Base-by-base conservation (phyloP, 2,888 invertebrate species). In the Sclerodermus sp. region DNA sequence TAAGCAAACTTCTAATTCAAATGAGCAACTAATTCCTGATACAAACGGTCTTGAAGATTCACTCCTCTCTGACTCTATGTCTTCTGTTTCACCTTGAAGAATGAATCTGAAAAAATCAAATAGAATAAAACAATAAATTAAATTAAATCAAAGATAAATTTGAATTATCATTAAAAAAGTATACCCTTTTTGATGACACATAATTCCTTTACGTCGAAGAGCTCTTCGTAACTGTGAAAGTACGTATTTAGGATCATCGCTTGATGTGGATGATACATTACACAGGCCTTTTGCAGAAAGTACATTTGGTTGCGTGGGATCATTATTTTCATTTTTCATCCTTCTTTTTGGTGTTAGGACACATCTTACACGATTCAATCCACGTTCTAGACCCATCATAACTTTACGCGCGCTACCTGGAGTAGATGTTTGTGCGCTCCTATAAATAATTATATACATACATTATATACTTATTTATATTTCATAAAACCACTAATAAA, bases 221-320 rank as follows among this genome's bases (percentile, higher is more conserved):
- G 85, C 86, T 43, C 81, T 79, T 46, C 82, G 81, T 39, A 90
- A 77, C 67, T 84, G 83, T 23, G 79, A 80, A 43, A 89, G 79
- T 12, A 89, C 85, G 57, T 82, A 78, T 60, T 87, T 85, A 3
- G 89, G 84, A 73, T 84, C 83, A 40, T 79, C 81, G 57, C 84
- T 85, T 34, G 84, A 84, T 2, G 88, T 88, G 40, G 87, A 85
- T 5, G 88, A 88, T 42, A 90, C 86, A 71, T 89, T 89, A 68
- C 86, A 86, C 61, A 88, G 76, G 49, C 85, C 84, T 85, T 83
- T 83, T 56, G 76, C 80, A 16, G 81, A 78, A 12, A 83, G 75
- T 34, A 80, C 60, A 40, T 71, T 74, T 3, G 83, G 83, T 53
- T 77, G 75, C 31, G 64, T 68, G 4, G 68, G 65, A 49, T 68